A percentile compares a stretch with the other conserved stretches of the same genome.
These are phyloP conservation scores for Aphaenogaster floridana DNA, from an alignment of 1,140 invertebrate species.

Conservation along the genomic window DNA sequence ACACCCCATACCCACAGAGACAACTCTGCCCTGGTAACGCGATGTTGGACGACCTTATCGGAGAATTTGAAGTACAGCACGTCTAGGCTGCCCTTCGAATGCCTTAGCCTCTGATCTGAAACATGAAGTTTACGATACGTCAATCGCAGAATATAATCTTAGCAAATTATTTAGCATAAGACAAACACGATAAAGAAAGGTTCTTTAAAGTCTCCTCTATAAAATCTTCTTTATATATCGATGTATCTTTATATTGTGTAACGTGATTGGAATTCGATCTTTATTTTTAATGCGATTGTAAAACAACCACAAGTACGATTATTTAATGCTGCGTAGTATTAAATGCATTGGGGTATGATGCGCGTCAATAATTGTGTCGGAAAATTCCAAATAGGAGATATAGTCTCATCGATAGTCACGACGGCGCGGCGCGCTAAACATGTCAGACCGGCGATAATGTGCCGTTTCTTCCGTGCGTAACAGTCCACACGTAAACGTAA, in stretches of 20 bases:
- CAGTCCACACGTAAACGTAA: neutral
- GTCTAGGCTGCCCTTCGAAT: constrained; percentile 85
- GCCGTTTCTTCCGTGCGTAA: neutral
- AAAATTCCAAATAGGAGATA: constrained; percentile 53
- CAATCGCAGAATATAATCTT: neutral
- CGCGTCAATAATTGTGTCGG: constrained; percentile 28
- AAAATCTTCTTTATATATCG: too few relatives aligned
- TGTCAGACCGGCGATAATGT: constrained; percentile 1
- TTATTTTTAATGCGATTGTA: neutral
- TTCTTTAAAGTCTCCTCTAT: too few relatives aligned
- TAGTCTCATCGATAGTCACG: neutral
- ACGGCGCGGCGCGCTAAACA: neutral
- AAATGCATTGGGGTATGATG: neutral
- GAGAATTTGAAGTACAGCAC: constrained; percentile 88
- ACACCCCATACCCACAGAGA: constrained; percentile 87
- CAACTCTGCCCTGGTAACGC: constrained; percentile 87
- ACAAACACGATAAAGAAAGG: neutral
- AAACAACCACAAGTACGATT: constrained; percentile 1
- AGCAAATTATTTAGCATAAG: neutral
- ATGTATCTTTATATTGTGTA: neutral
- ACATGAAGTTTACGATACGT: constrained; percentile 32
- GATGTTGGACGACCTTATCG: constrained; percentile 87
- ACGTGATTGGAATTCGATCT: neutral
- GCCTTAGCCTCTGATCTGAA: constrained; percentile 86
- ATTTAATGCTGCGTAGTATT: constrained; percentile 15